A percentile compares a stretch with the other conserved stretches of the same genome.
phyloP scores from a whole-genome alignment of 2,888 invertebrate species.

The Apeira syringaria region DNA sequence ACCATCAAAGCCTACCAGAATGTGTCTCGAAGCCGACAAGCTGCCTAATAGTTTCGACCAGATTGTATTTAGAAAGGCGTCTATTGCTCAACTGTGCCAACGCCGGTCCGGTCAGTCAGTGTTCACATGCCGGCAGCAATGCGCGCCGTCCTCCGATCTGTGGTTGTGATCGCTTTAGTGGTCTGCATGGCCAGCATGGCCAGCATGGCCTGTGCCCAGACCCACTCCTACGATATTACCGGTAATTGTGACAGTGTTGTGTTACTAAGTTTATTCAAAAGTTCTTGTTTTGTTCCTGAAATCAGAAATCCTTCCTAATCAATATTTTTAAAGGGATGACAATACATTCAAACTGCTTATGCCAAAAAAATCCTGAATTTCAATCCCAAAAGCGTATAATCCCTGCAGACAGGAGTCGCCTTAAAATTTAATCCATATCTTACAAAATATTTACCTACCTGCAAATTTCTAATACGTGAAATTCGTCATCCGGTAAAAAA shows the following conservation, averaged over 20 bases:
- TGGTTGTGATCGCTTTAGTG: conserved; percentile 4
- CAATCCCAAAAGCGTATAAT: too few relatives aligned
- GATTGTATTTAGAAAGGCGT: conserved; percentile 5
- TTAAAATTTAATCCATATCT: too few relatives aligned
- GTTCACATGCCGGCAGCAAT: conserved; percentile 6
- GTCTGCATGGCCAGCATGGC: not conserved
- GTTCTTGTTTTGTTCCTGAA: too few relatives aligned
- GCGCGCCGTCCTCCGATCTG: conserved; percentile 10
- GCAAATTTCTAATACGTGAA: too few relatives aligned
- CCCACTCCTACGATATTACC: conserved; percentile 2
- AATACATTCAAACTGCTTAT: too few relatives aligned
- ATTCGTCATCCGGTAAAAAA: too few relatives aligned
- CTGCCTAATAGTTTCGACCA: not conserved
- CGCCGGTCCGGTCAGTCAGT: conserved; percentile 5
- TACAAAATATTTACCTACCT: too few relatives aligned
- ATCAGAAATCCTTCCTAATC: too few relatives aligned
- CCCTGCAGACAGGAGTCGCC: too few relatives aligned
- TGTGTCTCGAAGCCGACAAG: not conserved
- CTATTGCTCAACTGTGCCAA: not conserved
- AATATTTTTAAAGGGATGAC: too few relatives aligned
- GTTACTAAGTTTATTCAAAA: not conserved
- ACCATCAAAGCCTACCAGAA: not conserved
- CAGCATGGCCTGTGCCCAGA: not conserved
- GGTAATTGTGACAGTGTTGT: conserved; percentile 7
- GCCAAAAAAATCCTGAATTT: too few relatives aligned